phyloP scores from a whole-genome alignment of 2,113 vertebrate species.

The Clarias magur region DNA sequence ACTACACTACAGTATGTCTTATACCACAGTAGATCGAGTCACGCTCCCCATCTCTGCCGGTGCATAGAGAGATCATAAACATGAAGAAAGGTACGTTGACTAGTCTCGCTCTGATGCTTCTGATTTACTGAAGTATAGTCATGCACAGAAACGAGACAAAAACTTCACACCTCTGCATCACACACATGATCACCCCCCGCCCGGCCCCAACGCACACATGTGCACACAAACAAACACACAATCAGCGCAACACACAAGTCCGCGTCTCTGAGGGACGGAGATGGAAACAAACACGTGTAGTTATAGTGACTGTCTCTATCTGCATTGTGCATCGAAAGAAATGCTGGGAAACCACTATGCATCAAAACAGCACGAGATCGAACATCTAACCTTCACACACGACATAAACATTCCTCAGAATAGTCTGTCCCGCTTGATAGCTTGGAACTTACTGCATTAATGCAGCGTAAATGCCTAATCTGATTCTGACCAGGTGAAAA shows the following conservation, averaged over 20 bases:
- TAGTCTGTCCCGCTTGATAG: neutral
- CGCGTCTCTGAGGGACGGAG: conserved; percentile 39
- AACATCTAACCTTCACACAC: neutral
- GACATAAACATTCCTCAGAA: neutral
- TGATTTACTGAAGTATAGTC: neutral
- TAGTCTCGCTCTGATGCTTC: too few relatives aligned
- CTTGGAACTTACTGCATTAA: neutral
- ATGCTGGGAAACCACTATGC: neutral
- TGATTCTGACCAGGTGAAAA: neutral
- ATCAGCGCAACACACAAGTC: neutral
- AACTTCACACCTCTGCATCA: neutral
- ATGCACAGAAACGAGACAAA: neutral
- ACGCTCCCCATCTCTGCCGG: too few relatives aligned
- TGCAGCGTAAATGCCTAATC: neutral
- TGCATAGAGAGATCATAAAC: too few relatives aligned
- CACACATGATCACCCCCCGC: neutral
- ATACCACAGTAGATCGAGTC: too few relatives aligned
- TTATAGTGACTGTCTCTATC: conserved; percentile 49
- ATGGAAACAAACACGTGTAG: conserved; percentile 53
- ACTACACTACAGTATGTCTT: too few relatives aligned
- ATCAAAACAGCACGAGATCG: neutral
- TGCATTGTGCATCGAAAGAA: neutral
- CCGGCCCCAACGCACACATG: neutral
- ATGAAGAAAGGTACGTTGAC: too few relatives aligned
- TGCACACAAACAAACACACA: conserved; percentile 5